Evolutionary conservation across 2,113 vertebrate genomes (phyloP).

Genomic region (Phrynosoma blainvillii): DNA sequence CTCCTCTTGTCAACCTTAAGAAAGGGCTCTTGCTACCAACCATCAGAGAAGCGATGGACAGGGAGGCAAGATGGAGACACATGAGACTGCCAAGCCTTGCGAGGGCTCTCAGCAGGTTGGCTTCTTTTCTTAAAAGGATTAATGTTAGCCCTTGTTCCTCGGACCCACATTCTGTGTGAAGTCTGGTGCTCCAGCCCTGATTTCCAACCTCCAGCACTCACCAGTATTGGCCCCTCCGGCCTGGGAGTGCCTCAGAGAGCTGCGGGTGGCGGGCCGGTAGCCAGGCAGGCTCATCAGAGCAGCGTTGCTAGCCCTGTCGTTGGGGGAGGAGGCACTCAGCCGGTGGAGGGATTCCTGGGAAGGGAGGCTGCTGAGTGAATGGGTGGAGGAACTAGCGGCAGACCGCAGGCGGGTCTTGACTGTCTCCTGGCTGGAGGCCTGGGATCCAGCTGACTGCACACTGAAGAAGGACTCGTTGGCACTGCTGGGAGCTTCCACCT

Average conservation of each 20-base stretch:
- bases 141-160: too few relatives aligned
- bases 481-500: conserved; percentile 57
- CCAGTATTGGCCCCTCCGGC: conserved; percentile 66
- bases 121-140: too few relatives aligned
- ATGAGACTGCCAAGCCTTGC: too few relatives aligned
- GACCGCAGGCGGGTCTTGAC: conserved; percentile 61
- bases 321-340: conserved; percentile 57
- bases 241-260: conserved; percentile 68
- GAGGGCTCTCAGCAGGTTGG: too few relatives aligned
- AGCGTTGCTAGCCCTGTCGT: conserved; percentile 67
- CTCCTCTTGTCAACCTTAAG: too few relatives aligned
- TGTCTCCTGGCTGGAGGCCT: conserved; percentile 28
- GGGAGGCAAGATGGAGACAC: too few relatives aligned
- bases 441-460: conserved; percentile 72
- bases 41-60: too few relatives aligned
- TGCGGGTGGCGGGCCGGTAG: conserved; percentile 84
- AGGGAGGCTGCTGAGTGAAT: conserved; percentile 61
- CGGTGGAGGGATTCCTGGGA: conserved; percentile 69
- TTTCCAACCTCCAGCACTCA: conserved; percentile 33
- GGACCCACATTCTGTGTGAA: too few relatives aligned
- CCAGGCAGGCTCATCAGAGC: conserved; percentile 87
- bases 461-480: conserved; percentile 80
- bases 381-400: conserved; percentile 42
- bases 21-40: too few relatives aligned
- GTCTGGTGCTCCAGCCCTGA: too few relatives aligned